These are phyloP conservation scores for Hapalemur alaotrensis DNA, from an alignment of 2,797 vertebrate genomes.

Conservation along the genomic window DNA sequence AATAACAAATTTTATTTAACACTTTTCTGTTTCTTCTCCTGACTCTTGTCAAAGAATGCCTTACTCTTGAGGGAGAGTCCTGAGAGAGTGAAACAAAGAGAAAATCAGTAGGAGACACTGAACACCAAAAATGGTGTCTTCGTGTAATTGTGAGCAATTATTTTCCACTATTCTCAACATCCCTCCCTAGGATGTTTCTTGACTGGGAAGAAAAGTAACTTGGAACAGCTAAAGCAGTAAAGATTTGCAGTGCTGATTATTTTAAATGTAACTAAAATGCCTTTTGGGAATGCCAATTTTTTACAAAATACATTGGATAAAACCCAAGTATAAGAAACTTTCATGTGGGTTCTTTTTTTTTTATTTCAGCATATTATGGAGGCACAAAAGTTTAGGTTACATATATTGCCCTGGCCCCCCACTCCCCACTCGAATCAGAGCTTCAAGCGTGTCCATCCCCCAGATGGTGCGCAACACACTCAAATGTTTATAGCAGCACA, in stretches of 20 bases:
- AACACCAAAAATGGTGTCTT: background rate
- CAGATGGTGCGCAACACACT: no score
- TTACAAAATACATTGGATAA: background rate
- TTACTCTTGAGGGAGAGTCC: background rate
- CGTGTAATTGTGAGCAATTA: background rate
- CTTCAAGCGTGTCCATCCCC: no score
- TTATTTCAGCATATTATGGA: no score
- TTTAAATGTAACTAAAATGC: background rate
- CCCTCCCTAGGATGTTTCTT: background rate
- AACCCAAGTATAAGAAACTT: constrained; percentile 17
- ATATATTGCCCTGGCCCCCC: no score
- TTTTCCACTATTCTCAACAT: background rate
- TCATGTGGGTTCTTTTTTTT: background rate
- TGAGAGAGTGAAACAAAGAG: background rate
- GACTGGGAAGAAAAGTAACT: background rate
- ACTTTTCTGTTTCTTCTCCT: background rate
- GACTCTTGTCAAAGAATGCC: background rate
- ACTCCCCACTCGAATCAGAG: no score
- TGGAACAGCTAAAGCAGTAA: background rate
- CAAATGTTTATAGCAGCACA: no score
- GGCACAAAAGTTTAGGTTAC: no score
- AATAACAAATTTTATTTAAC: background rate
- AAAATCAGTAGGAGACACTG: background rate
- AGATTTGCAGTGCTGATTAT: background rate
- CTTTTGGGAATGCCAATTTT: background rate